Conservation (phyloP, 2,888 invertebrate genomes). For the Torymus tubicola region DNA sequence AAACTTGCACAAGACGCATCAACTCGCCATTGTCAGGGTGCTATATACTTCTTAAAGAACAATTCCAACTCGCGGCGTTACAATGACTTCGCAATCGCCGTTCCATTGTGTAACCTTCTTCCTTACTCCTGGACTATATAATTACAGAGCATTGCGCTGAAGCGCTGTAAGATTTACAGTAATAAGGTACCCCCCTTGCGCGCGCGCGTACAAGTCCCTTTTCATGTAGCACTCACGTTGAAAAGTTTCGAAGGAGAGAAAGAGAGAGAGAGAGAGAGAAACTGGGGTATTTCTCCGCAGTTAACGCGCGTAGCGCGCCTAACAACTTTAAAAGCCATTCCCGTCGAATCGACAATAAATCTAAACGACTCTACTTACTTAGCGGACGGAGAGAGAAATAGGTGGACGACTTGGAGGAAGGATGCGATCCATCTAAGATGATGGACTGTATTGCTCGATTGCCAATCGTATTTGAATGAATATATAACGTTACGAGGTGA, state of each 20-base stretch:
- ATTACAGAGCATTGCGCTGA: too few relatives aligned
- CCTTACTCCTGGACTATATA: too few relatives aligned
- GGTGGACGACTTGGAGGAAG: conserved; percentile 1
- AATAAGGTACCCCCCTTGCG: too few relatives aligned
- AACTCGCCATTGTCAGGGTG: too few relatives aligned
- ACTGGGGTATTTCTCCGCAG: conserved; percentile 31
- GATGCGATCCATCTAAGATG: background rate
- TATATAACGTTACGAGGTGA: background rate
- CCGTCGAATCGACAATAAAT: conserved; percentile 36
- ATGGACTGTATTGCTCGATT: background rate
- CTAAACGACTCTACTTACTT: conserved; percentile 48
- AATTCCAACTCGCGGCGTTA: background rate
- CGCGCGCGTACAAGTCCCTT: background rate
- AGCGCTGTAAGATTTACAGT: too few relatives aligned
- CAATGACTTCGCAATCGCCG: too few relatives aligned
- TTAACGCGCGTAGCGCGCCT: conserved; percentile 34
- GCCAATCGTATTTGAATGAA: background rate
- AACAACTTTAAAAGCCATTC: conserved; percentile 45
- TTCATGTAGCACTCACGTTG: conserved; percentile 10
- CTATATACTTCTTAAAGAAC: background rate
- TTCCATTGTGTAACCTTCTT: too few relatives aligned
- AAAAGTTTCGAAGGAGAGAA: conserved; percentile 24
- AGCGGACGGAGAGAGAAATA: conserved; percentile 4
- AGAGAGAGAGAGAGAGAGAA: too few relatives aligned
- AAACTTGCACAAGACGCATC: too few relatives aligned